Evolutionary conservation across 2,888 invertebrate genomes (phyloP), one percentile per base, ranked within the genome.

Genomic region (Pandemis heparana): DNA sequence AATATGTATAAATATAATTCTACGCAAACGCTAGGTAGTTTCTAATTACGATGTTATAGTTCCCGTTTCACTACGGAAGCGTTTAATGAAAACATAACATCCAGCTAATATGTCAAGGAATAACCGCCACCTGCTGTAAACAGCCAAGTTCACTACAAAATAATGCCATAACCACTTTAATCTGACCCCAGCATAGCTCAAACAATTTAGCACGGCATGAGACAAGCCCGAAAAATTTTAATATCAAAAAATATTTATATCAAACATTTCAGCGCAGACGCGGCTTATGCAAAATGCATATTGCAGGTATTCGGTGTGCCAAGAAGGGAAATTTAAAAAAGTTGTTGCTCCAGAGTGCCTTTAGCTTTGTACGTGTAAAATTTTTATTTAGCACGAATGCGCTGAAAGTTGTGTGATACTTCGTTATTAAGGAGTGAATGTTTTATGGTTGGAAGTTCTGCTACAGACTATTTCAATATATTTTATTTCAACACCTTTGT

Each of bases 241-340:
- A 74, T 69, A 69, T 69, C 51, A 69, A 74, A 60, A 72, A 73
- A 74, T 74, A 74, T 65, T 74, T 74, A 68, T 63, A 73, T 67
- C 56, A n/a, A 53, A 46, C 64, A 53, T 53, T 59, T 64, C 64
- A 62, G 68, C 62, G 61, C 14, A 18, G 77, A 78, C 77, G 75
- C 68, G 77, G 77, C 83, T 87, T 79, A 87, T 90, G 86, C 80
- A 89, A 89, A 87, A 90, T 91, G 88, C 89, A 90, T 88, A 86
- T 79, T 89, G 89, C 88, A 87, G 86, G 85, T 85, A 83, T 78
- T 69, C 64, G 68, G 74, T 74, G 78, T 79, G 84, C 85, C 84
- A 84, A 83, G 82, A 78, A 64, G 61, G 51, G 78, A 82, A 83
- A 83, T 83, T 83, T 82, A 75, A 80, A 81, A 81, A 80, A 80